Evolutionary conservation across 1,140 invertebrate species (phyloP).

Genomic region (Alviniconcha marisindica): DNA sequence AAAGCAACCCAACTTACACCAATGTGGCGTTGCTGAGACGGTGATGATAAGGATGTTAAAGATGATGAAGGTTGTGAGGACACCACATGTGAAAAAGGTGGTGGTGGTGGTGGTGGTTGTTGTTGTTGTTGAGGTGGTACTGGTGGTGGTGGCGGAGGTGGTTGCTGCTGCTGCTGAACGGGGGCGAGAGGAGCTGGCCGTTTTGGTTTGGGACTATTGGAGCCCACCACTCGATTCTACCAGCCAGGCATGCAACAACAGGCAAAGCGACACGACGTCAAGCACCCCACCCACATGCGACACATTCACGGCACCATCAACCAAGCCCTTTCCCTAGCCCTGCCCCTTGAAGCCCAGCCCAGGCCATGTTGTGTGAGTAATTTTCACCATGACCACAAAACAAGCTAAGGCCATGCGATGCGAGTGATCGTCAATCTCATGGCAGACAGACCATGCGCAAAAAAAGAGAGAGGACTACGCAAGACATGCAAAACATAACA

Average conservation of each 20-base stretch:
- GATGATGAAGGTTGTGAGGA: not conserved
- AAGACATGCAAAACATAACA: too few species aligned
- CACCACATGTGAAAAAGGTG: not conserved
- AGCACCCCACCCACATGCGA: not conserved
- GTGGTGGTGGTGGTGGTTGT: not conserved
- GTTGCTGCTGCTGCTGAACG: slow-evolving; percentile 15
- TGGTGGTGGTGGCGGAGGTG: slow-evolving; percentile 11
- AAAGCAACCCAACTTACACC: slow-evolving; percentile 14
- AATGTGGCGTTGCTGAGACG: not conserved
- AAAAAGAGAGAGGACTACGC: too few species aligned
- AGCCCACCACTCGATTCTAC: slow-evolving; percentile 24
- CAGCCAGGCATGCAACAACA: slow-evolving; percentile 13
- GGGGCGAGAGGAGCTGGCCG: slow-evolving; percentile 14
- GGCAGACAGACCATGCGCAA: too few species aligned
- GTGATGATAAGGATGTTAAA: not conserved
- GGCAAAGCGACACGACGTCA: not conserved
- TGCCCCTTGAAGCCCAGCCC: too few species aligned
- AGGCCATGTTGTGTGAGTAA: too few species aligned
- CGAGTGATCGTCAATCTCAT: too few species aligned
- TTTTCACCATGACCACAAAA: too few species aligned
- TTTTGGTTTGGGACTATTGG: slow-evolving; percentile 6
- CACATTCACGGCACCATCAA: too few species aligned
- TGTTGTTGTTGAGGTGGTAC: slow-evolving; percentile 16
- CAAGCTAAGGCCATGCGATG: too few species aligned
- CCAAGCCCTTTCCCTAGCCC: too few species aligned